phyloP scores from a whole-genome alignment of 2,797 vertebrate species.

The Poecilia gillii region DNA sequence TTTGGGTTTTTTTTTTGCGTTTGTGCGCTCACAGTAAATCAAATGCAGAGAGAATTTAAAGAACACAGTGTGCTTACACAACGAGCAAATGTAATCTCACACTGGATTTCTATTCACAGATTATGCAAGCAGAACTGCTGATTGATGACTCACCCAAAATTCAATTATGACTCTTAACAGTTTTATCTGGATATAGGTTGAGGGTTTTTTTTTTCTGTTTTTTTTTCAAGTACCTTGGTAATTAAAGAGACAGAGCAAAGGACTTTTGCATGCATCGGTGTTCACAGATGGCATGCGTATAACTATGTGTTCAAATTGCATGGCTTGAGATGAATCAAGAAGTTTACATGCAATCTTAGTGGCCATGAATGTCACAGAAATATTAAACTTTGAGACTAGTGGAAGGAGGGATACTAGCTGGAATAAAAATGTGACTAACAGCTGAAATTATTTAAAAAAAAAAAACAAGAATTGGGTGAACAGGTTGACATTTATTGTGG shows the following conservation, averaged over 20 bases:
- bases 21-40: constrained; percentile 50
- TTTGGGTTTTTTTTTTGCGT: constrained; percentile 10
- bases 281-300: constrained; percentile 43
- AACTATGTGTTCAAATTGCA: constrained; percentile 28
- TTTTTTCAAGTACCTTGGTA: constrained; percentile 47
- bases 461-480: neutral
- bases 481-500: neutral
- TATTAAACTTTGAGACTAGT: constrained; percentile 18
- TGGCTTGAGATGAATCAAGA: constrained; percentile 15
- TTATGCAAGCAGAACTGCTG: constrained; percentile 75
- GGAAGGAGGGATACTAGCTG: neutral
- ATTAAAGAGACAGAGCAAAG: constrained; percentile 57
- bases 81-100: constrained; percentile 73
- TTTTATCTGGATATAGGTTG: constrained; percentile 73
- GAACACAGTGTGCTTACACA: constrained; percentile 65
- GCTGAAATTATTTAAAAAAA: neutral
- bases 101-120: constrained; percentile 67
- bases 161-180: constrained; percentile 73
- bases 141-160: constrained; percentile 74
- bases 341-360: neutral
- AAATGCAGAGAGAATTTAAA: constrained; percentile 62
- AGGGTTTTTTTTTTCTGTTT: constrained; percentile 27
- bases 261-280: constrained; percentile 51
- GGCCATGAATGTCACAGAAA: neutral
- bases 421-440: neutral